These are phyloP conservation scores for Sphenodon punctatus DNA, from an alignment of 2,797 vertebrate species.

Conservation along the genomic window DNA sequence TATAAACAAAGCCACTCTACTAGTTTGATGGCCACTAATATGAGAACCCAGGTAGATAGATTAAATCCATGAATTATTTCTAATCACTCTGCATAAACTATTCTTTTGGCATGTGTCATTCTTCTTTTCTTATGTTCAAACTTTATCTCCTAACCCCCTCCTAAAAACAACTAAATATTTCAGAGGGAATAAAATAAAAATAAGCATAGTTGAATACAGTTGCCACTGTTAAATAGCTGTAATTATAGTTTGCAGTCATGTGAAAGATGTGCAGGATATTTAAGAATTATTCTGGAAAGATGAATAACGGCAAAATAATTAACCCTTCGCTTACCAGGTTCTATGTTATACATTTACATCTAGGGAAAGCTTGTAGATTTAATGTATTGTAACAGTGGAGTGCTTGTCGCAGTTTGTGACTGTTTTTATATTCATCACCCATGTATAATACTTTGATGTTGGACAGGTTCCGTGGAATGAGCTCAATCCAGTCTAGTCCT, in stretches of 20 bases:
- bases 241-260: not conserved
- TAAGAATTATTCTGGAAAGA: not conserved
- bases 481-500: not conserved
- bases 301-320: constrained; percentile 1
- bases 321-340: not conserved
- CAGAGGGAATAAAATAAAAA: not conserved
- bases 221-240: not conserved
- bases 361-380: not conserved
- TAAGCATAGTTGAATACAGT: constrained; percentile 13
- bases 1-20: not conserved
- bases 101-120: constrained; percentile 8
- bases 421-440: not conserved
- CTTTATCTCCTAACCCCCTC: constrained; percentile 5
- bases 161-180: not conserved
- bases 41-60: not conserved
- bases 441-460: not conserved
- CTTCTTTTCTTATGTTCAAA: constrained; percentile 9
- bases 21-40: not conserved
- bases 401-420: not conserved
- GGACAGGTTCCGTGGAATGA: not conserved
- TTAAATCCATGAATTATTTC: not conserved
- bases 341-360: not conserved
- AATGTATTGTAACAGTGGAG: not conserved
- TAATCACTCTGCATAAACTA: constrained; percentile 28
- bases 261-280: constrained; percentile 1